Evolutionary conservation across 2,888 invertebrate genomes (phyloP).

Genomic region (Epiblema foenella): DNA sequence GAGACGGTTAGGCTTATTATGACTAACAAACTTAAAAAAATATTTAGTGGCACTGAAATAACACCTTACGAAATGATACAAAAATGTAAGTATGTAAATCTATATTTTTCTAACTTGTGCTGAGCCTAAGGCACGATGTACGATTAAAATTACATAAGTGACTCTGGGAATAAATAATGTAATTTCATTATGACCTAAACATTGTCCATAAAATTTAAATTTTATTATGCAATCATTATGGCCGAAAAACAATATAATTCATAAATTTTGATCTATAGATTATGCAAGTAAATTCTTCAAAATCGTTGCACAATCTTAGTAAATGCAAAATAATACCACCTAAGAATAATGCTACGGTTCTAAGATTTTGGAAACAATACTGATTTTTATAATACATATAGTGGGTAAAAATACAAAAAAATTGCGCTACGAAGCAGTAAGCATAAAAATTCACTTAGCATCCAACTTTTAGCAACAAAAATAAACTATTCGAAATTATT

Average conservation of each 20-base stretch:
- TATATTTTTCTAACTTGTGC: constrained; percentile 66
- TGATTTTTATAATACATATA: constrained; percentile 39
- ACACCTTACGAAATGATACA: constrained; percentile 49
- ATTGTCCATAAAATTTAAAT: constrained; percentile 31
- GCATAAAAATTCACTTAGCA: constrained; percentile 66
- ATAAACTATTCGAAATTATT: constrained; percentile 82
- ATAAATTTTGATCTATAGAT: constrained; percentile 44
- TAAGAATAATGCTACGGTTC: constrained; percentile 35
- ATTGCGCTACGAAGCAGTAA: constrained; percentile 43
- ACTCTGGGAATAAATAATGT: constrained; percentile 36
- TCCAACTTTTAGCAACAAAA: constrained; percentile 67
- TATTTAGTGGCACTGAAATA: constrained; percentile 74
- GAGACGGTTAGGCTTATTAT: constrained; percentile 66
- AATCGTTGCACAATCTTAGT: constrained; percentile 38
- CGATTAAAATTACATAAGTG: constrained; percentile 38
- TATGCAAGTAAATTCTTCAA: constrained; percentile 41
- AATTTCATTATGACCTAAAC: constrained; percentile 39
- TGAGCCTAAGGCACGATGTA: constrained; percentile 67
- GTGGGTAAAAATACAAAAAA: constrained; percentile 47
- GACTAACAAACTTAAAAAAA: constrained; percentile 63
- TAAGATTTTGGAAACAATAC: constrained; percentile 42
- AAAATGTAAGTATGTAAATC: constrained; percentile 56
- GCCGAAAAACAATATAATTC: constrained; percentile 48
- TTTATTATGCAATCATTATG: constrained; percentile 47
- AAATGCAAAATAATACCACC: constrained; percentile 43